phyloP scores from a whole-genome alignment of 2,888 invertebrate genomes.

The Achlya flavicornis region DNA sequence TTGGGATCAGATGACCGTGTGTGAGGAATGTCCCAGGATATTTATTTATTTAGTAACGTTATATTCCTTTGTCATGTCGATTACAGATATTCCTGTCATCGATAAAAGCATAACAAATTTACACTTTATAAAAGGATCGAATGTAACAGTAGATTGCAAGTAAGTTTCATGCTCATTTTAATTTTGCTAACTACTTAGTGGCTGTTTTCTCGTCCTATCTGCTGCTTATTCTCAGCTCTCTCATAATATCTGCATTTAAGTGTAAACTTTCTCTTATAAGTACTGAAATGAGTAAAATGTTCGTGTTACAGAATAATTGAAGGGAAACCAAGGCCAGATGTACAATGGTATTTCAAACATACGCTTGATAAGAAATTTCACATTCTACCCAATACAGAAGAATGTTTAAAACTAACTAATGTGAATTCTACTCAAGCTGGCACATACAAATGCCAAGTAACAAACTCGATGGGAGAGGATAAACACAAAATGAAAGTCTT shows the following conservation, averaged over 20 bases:
- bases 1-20: too few species aligned
- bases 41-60: too few species aligned
- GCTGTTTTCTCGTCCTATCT: too few species aligned
- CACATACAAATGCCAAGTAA: constrained; percentile 44
- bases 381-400: constrained; percentile 21
- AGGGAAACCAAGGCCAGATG: constrained; percentile 43
- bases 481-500: constrained; percentile 34
- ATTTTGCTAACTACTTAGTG: too few species aligned
- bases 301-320: constrained; percentile 32
- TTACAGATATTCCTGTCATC: constrained; percentile 47
- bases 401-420: constrained; percentile 27
- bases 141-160: constrained; percentile 46
- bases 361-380: constrained; percentile 12
- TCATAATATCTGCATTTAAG: too few species aligned
- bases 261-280: too few species aligned
- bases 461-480: constrained; percentile 43
- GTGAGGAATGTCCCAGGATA: too few species aligned
- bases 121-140: constrained; percentile 26
- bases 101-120: constrained; percentile 30
- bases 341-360: constrained; percentile 43
- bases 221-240: too few species aligned
- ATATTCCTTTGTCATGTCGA: constrained; percentile 16
- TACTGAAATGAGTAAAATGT: too few species aligned
- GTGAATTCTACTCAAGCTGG: constrained; percentile 33
- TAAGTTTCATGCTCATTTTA: constrained; percentile 25